These are phyloP conservation scores for Cheirogaleus major DNA, from an alignment of 2,797 vertebrate genomes.

Conservation along the genomic window DNA sequence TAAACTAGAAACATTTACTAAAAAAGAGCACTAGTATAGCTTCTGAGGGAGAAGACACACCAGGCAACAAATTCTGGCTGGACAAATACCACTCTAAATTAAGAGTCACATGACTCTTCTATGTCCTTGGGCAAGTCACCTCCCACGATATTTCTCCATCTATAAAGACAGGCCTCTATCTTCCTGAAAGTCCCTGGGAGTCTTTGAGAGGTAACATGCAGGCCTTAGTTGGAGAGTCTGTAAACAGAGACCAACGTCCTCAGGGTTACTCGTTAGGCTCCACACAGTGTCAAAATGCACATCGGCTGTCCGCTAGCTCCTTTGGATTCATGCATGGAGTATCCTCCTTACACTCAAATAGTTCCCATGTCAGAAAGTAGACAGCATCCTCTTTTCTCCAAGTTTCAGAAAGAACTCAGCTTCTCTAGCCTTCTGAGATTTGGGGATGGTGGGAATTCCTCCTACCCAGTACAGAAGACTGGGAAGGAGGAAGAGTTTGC, in stretches of 20 bases:
- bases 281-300: not conserved
- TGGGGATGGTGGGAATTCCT: not conserved
- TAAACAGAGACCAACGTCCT: not conserved
- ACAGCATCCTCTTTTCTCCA: not conserved
- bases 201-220: not conserved
- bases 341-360: not conserved
- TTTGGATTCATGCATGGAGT: too few relatives aligned
- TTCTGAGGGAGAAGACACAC: not conserved
- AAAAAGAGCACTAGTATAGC: not conserved
- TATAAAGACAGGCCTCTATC: not conserved
- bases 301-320: not conserved
- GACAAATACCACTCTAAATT: not conserved
- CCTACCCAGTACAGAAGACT: not conserved
- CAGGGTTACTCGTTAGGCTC: not conserved
- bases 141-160: not conserved
- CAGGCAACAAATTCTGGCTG: not conserved
- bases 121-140: not conserved
- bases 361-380: not conserved
- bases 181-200: not conserved
- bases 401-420: not conserved
- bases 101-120: not conserved
- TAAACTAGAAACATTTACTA: not conserved
- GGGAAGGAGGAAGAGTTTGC: not conserved
- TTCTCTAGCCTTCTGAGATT: not conserved
- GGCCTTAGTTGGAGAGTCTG: not conserved